phyloP scores from a whole-genome alignment of 1,140 invertebrate species.

The Steinernema feltiae region DNA sequence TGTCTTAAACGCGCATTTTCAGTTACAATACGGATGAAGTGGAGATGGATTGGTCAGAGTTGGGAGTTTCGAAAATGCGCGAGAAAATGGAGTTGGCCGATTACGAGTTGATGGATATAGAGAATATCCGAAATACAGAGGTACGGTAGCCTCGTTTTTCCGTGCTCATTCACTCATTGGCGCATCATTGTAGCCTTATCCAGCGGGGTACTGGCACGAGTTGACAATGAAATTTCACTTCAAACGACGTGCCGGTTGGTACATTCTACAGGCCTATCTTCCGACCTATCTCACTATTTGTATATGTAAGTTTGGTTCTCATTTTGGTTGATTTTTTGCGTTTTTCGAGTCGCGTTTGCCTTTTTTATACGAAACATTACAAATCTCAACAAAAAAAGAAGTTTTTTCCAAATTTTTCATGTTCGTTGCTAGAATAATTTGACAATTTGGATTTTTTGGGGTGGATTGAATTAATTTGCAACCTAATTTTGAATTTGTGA shows the following conservation, averaged over 20 bases:
- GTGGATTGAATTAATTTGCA: too few species aligned
- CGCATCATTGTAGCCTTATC: slow-evolving; percentile 45
- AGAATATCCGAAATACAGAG: slow-evolving; percentile 45
- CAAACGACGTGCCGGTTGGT: slow-evolving; percentile 56
- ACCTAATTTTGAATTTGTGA: too few species aligned
- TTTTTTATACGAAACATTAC: not conserved
- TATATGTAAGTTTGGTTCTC: slow-evolving; percentile 49
- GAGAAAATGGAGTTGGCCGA: slow-evolving; percentile 58
- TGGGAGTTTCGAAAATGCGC: slow-evolving; percentile 52
- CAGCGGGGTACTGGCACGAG: slow-evolving; percentile 57
- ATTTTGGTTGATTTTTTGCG: not conserved
- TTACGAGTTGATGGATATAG: slow-evolving; percentile 49
- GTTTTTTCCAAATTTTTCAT: too few species aligned
- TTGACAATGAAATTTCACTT: slow-evolving; percentile 56
- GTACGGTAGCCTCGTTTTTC: slow-evolving; percentile 24
- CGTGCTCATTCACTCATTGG: slow-evolving; percentile 17
- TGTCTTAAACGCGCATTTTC: slow-evolving; percentile 20
- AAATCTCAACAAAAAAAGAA: too few species aligned
- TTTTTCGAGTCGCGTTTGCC: not conserved
- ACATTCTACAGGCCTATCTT: slow-evolving; percentile 56
- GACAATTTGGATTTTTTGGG: too few species aligned
- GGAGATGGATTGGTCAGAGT: slow-evolving; percentile 50
- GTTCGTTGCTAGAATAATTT: too few species aligned
- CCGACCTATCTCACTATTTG: slow-evolving; percentile 57
- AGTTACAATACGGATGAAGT: slow-evolving; percentile 58